Evolutionary conservation across 1,140 invertebrate genomes (phyloP).

Genomic region (Rhyacophila brunnea): DNA sequence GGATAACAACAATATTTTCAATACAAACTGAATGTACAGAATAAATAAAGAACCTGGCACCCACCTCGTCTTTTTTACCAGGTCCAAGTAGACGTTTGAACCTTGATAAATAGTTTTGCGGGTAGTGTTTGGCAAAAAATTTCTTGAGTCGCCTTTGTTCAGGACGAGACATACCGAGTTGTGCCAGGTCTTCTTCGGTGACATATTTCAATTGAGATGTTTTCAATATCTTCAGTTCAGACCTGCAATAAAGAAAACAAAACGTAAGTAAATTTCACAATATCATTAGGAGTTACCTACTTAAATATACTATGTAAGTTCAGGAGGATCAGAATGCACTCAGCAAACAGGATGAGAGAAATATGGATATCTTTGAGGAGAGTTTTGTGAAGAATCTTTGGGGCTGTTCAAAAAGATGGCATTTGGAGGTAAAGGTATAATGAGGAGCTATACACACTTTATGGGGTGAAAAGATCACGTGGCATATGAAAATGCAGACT

Average conservation of each 20-base stretch:
- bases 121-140: conserved; percentile 90
- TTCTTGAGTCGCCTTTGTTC: conserved; percentile 92
- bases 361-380: too few species aligned
- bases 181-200: conserved; percentile 84
- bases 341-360: too few species aligned
- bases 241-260: conserved; percentile 53
- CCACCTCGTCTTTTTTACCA: conserved; percentile 62
- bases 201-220: conserved; percentile 97
- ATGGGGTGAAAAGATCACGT: too few species aligned
- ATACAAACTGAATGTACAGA: too few species aligned
- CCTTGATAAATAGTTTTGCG: conserved; percentile 89
- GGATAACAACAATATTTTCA: too few species aligned
- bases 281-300: neutral
- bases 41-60: too few species aligned
- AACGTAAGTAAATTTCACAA: neutral
- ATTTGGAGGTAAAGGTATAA: too few species aligned
- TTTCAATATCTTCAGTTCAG: conserved; percentile 76
- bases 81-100: conserved; percentile 76
- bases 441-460: too few species aligned
- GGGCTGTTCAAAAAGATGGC: too few species aligned
- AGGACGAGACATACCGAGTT: conserved; percentile 93
- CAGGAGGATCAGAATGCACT: neutral
- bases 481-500: too few species aligned
- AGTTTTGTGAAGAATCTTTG: too few species aligned
- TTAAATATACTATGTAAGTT: neutral